Percentiles rank a stretch among this genome's conserved stretches.
Conservation (phyloP, 2,113 vertebrate species). For the Shinisaurus crocodilurus region DNA sequence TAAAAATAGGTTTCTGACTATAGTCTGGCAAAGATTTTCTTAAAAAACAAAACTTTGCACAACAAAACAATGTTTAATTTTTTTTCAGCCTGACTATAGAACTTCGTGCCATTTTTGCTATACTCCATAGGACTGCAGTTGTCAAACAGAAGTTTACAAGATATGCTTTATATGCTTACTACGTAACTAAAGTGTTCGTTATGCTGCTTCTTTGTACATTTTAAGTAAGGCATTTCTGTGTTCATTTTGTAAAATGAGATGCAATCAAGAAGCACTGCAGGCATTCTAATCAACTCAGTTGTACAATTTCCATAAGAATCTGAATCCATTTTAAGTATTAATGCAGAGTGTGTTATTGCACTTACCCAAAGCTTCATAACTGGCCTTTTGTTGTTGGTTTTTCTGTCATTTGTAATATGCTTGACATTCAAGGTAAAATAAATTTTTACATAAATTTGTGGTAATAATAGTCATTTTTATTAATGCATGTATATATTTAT, state of each 20-base stretch:
- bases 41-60: conserved; percentile 32
- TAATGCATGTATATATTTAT: background rate
- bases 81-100: conserved; percentile 4
- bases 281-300: conserved; percentile 49
- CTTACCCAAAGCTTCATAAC: conserved; percentile 45
- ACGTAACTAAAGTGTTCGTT: conserved; percentile 58
- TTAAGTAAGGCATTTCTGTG: conserved; percentile 57
- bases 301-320: conserved; percentile 49
- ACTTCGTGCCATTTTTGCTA: conserved; percentile 37
- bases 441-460: conserved; percentile 65
- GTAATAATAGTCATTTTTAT: background rate
- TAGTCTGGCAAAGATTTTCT: conserved; percentile 15
- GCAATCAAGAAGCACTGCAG: conserved; percentile 55
- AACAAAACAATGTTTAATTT: conserved; percentile 5
- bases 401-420: conserved; percentile 62
- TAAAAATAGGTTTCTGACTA: conserved; percentile 20
- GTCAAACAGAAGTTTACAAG: conserved; percentile 52
- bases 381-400: conserved; percentile 53
- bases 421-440: conserved; percentile 78
- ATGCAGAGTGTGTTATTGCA: conserved; percentile 63
- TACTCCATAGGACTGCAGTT: conserved; percentile 32
- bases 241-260: conserved; percentile 69
- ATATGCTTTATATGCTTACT: conserved; percentile 57
- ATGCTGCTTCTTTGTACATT: conserved; percentile 59
- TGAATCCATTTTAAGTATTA: conserved; percentile 66